Evolutionary conservation across 2,888 invertebrate genomes (phyloP), one percentile per base, ranked within the genome.

Genomic region (Selenia dentaria): DNA sequence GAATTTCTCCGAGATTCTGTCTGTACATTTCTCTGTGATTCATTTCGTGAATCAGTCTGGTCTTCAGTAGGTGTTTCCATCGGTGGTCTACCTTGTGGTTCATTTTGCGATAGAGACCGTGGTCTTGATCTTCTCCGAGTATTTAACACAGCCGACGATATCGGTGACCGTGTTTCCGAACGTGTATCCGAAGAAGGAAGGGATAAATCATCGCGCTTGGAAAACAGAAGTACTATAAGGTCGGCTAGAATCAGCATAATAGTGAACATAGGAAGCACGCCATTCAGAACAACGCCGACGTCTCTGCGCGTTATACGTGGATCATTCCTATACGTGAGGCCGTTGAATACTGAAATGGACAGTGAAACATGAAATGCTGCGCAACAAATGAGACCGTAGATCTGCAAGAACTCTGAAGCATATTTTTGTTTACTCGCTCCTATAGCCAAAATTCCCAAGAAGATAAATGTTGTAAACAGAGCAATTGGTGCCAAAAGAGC

Each of bases 231-330:
- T 8, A 78, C 47, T 11, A 77, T 60, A 1, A 86, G 59, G 47
- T 87, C 84, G n/a, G 73, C 67, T 11, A 82, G 37, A 33, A 86
- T 25, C 22, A 83, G 38, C 6, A 77, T 45, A 51, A 73, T 64
- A 29, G 67, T 72, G 1, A 85, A 59, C 64, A 86, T 68, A 2
- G 87, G 86, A 4, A 87, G 48, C 6, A 88, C 54, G 10, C 77
- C 84, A 57, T 85, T 79, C 12, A 88, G 47, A 6, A 79, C 61
- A 1, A 64, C 20, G 1, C 70, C 68, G 12, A 69, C 67, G n/a
- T 28, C 31, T 38, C 12, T 33, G n/a, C 68, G 53, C 22, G 51
- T 57, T 5, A 58, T 8, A 8, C 0, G 43, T 1, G 31, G 18
- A 1, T 36, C 13, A 16, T 51, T 24, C 5, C 20, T 35, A 0